Conservation (phyloP, 2,113 vertebrate genomes). For the Vanacampus margaritifer region DNA sequence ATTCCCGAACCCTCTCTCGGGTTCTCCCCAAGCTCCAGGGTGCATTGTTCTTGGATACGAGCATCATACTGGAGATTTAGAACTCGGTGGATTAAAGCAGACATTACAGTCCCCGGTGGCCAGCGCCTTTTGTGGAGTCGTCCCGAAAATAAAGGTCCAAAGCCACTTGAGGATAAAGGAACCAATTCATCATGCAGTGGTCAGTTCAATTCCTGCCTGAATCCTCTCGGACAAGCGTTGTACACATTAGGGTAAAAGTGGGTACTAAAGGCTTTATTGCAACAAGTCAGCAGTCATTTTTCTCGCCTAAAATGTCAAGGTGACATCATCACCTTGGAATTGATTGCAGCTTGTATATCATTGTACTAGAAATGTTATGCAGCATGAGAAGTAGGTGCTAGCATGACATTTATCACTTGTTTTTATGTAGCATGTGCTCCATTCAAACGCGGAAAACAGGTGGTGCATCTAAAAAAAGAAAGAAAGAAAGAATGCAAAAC, state of each 20-base stretch:
- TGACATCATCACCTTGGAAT: conserved; percentile 9
- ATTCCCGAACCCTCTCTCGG: conserved; percentile 37
- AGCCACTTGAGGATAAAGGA: conserved; percentile 57
- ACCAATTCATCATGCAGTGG: conserved; percentile 69
- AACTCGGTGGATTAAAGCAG: conserved; percentile 61
- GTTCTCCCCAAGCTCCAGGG: conserved; percentile 54
- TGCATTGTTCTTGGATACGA: conserved; percentile 54
- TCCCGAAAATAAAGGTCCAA: conserved; percentile 65
- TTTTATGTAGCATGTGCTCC: neutral
- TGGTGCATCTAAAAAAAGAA: conserved; percentile 10
- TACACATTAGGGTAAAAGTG: neutral
- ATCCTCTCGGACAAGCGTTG: neutral
- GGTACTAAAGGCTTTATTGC: conserved; percentile 1
- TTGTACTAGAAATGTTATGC: neutral
- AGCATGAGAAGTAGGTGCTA: neutral
- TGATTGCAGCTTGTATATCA: neutral
- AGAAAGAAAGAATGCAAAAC: neutral
- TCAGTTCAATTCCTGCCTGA: conserved; percentile 40
- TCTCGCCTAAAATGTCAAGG: conserved; percentile 22
- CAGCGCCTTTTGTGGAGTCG: conserved; percentile 57
- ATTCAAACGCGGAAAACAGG: conserved; percentile 1
- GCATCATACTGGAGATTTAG: conserved; percentile 69
- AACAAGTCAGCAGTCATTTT: conserved; percentile 1
- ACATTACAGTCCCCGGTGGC: conserved; percentile 61
- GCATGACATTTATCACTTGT: neutral